Percentiles rank a stretch among this genome's conserved stretches.
Evolutionary conservation across 2,113 vertebrate species (phyloP).

Genomic region (Psammodynastes pulverulentus): DNA sequence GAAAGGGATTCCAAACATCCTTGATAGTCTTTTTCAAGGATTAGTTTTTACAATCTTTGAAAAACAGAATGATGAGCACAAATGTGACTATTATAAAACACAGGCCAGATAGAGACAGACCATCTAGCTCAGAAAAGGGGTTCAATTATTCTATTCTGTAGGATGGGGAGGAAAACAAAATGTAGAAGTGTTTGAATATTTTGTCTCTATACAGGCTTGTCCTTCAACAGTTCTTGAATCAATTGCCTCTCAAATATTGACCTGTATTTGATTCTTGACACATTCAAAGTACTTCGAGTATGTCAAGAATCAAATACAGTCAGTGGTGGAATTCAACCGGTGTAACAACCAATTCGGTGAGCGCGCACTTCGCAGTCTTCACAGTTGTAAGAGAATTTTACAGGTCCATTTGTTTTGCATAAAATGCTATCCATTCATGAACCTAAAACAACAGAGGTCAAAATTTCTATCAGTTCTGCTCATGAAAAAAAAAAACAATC

Average conservation of each 20-base stretch:
- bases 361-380: too few relatives aligned
- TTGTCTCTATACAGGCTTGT: neutral
- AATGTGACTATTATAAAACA: neutral
- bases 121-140: neutral
- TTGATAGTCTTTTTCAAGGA: neutral
- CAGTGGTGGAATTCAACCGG: too few relatives aligned
- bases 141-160: neutral
- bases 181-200: neutral
- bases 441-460: neutral
- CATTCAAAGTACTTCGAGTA: neutral
- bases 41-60: neutral
- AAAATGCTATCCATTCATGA: slow-evolving; percentile 7
- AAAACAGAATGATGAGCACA: neutral
- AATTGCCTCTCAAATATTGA: neutral
- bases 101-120: neutral
- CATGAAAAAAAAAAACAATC: slow-evolving; percentile 39
- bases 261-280: too few relatives aligned
- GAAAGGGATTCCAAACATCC: neutral
- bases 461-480: neutral
- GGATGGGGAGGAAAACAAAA: neutral
- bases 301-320: neutral
- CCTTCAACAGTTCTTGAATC: neutral
- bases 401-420: slow-evolving; percentile 11
- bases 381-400: slow-evolving; percentile 20
- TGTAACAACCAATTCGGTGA: too few relatives aligned